phyloP scores from a whole-genome alignment of 2,888 invertebrate genomes.

The Tenthredo distinguenda region DNA sequence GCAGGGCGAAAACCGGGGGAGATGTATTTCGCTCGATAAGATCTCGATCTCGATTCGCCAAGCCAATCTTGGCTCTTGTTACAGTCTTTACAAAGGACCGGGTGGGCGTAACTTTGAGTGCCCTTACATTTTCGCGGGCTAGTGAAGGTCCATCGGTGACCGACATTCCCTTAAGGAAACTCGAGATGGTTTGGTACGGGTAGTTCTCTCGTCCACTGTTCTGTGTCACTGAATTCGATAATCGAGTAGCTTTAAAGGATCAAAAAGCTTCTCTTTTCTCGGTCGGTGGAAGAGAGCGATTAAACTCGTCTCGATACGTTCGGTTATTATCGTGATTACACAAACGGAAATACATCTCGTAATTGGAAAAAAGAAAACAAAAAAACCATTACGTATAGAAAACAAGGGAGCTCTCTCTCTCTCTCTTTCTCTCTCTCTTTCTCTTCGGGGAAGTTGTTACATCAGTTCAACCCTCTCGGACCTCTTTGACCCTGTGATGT shows the following conservation, averaged over 20 bases:
- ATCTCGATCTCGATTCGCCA: not conserved
- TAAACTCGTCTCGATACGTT: not conserved
- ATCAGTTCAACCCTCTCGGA: slow-evolving; percentile 15
- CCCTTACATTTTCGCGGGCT: slow-evolving; percentile 4
- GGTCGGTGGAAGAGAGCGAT: not conserved
- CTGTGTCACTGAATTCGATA: slow-evolving; percentile 1
- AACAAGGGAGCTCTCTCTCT: not conserved
- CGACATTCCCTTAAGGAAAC: not conserved
- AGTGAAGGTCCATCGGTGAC: not conserved
- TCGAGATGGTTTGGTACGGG: not conserved
- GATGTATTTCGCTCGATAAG: slow-evolving; percentile 17
- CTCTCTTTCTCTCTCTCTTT: not conserved
- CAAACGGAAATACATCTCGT: not conserved
- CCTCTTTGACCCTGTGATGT: not conserved
- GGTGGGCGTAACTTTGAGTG: not conserved
- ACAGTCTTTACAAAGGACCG: slow-evolving; percentile 13
- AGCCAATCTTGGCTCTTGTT: slow-evolving; percentile 30
- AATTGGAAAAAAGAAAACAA: not conserved
- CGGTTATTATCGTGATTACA: not conserved
- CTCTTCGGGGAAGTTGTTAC: not conserved
- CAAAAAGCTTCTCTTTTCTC: not conserved
- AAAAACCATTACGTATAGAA: not conserved
- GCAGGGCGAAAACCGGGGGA: not conserved
- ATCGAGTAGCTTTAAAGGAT: not conserved
- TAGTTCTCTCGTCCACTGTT: not conserved